Conservation (phyloP, 1,140 invertebrate genomes). For the Solen grandis region DNA sequence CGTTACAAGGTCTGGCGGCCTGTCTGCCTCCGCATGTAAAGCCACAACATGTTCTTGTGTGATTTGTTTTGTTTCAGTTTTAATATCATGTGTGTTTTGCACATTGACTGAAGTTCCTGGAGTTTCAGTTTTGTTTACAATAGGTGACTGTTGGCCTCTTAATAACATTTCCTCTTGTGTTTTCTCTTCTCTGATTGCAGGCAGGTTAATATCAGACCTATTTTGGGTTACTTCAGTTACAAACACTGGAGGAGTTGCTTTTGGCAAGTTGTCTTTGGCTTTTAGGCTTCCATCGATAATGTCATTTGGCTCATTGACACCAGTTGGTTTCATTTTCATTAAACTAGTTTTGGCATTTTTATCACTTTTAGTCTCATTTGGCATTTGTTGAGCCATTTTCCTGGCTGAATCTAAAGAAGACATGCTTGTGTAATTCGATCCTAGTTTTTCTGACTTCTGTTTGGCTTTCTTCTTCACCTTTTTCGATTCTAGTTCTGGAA, state of each 20-base stretch:
- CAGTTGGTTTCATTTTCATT: conserved; percentile 14
- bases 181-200: conserved; percentile 61
- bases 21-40: no score
- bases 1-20: no score
- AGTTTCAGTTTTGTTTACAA: no score
- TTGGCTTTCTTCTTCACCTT: conserved; percentile 37
- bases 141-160: not conserved
- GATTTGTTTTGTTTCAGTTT: no score
- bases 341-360: not conserved
- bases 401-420: no score
- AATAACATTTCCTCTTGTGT: conserved; percentile 65
- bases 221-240: conserved; percentile 57
- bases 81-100: no score
- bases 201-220: conserved; percentile 49
- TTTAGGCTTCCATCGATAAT: conserved; percentile 1
- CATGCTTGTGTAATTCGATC: no score
- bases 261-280: not conserved
- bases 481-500: conserved; percentile 40
- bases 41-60: no score
- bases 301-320: not conserved
- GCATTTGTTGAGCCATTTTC: no score
- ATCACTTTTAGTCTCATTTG: not conserved
- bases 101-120: no score
- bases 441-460: conserved; percentile 3
- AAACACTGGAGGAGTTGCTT: conserved; percentile 52